Evolutionary conservation across 2,113 vertebrate species (phyloP).

Genomic region (Megalops atlanticus): DNA sequence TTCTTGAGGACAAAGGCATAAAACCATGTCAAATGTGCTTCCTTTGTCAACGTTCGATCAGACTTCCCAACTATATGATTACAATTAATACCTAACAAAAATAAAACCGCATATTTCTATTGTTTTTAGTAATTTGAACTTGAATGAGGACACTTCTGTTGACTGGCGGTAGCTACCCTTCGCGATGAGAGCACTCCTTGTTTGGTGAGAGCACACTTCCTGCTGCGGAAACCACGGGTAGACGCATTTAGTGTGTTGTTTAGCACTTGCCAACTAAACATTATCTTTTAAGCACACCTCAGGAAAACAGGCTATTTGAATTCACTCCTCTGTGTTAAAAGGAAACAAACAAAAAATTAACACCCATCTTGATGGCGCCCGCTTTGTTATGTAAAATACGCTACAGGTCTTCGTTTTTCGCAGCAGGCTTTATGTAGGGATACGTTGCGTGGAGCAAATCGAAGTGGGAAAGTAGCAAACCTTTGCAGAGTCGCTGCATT

Average conservation of each 20-base stretch:
- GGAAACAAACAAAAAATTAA: not conserved
- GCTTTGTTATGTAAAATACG: not conserved
- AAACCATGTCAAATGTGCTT: too few species aligned
- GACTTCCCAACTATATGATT: too few species aligned
- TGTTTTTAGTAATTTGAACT: too few species aligned
- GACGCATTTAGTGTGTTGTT: not conserved
- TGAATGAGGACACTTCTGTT: not conserved
- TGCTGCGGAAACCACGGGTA: not conserved
- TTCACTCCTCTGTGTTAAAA: not conserved
- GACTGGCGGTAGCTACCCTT: not conserved
- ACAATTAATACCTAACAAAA: too few species aligned
- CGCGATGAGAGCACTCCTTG: not conserved
- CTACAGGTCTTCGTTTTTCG: not conserved
- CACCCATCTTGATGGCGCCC: not conserved
- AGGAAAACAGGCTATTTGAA: not conserved
- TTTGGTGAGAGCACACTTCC: not conserved
- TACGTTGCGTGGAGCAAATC: not conserved
- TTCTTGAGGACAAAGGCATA: too few species aligned
- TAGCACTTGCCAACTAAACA: not conserved
- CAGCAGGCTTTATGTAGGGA: not conserved
- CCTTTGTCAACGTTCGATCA: too few species aligned
- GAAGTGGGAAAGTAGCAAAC: too few species aligned
- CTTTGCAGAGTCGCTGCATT: too few species aligned
- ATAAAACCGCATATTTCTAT: too few species aligned
- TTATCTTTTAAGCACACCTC: not conserved